phyloP scores from a whole-genome alignment of 2,888 invertebrate genomes.

The Panzeria rudis region DNA sequence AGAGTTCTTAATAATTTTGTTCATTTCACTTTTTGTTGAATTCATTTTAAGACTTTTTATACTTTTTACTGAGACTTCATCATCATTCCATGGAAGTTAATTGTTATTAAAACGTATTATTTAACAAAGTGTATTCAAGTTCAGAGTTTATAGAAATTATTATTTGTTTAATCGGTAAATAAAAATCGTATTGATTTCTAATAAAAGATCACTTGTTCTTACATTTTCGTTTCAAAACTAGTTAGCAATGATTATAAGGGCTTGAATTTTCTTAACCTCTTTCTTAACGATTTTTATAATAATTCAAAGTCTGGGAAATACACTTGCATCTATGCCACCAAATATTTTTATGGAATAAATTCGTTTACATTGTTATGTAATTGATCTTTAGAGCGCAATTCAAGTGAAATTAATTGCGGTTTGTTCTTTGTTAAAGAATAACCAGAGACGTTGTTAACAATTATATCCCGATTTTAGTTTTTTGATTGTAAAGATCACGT shows the following conservation, averaged over 20 bases:
- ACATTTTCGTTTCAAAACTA: conserved; percentile 10
- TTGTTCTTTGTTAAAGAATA: conserved; percentile 38
- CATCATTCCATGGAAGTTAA: conserved; percentile 63
- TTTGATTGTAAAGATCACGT: conserved; percentile 53
- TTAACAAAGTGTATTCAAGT: conserved; percentile 43
- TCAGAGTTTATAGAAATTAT: conserved; percentile 64
- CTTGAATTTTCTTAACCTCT: not conserved
- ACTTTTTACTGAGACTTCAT: conserved; percentile 15
- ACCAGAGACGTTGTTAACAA: conserved; percentile 23
- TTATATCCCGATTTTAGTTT: conserved; percentile 22
- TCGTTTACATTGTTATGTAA: conserved; percentile 61
- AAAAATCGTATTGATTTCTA: conserved; percentile 68
- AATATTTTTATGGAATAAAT: conserved; percentile 55
- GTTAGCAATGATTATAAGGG: conserved; percentile 26
- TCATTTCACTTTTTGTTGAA: conserved; percentile 46
- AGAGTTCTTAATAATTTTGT: conserved; percentile 54
- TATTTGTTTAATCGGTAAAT: conserved; percentile 52
- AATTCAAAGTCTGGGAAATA: conserved; percentile 15
- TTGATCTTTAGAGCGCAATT: conserved; percentile 70
- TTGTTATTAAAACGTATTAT: conserved; percentile 56
- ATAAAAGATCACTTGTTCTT: conserved; percentile 68
- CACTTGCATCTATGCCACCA: conserved; percentile 57
- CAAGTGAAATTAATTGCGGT: conserved; percentile 71
- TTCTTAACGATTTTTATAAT: not conserved
- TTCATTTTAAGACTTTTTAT: conserved; percentile 2